Evolutionary conservation across 1,140 invertebrate species (phyloP).

Genomic region (Drosophila biarmipes): DNA sequence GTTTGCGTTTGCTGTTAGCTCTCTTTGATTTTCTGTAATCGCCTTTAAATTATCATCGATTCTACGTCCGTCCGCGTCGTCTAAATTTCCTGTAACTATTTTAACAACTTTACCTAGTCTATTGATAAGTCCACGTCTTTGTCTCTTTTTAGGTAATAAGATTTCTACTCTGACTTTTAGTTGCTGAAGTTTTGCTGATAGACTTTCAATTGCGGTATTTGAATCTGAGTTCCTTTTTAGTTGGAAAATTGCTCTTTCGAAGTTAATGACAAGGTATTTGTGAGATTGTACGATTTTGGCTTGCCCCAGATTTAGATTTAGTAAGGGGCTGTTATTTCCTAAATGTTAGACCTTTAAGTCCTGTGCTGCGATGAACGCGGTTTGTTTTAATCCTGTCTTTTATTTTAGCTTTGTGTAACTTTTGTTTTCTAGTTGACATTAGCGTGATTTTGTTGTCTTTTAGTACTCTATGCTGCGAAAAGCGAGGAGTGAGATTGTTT

Average conservation of each 20-base stretch:
- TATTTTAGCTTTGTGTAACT: conserved; percentile 12
- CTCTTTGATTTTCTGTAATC: background rate
- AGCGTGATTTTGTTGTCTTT: conserved; percentile 1
- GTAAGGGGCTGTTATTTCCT: conserved; percentile 1
- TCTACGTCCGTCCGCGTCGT: background rate
- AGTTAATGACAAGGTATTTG: conserved; percentile 6
- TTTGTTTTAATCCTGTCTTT: conserved; percentile 7
- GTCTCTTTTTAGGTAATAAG: background rate
- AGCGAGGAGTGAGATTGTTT: conserved; percentile 4
- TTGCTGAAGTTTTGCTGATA: background rate
- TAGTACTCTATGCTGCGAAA: conserved; percentile 3
- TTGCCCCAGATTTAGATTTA: conserved; percentile 1
- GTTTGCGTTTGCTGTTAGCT: background rate
- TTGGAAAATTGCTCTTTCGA: conserved; percentile 1
- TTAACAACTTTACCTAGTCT: background rate
- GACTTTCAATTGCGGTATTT: background rate
- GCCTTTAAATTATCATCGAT: background rate
- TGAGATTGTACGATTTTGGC: background rate
- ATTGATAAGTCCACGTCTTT: background rate
- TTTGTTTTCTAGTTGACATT: background rate
- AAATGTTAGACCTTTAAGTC: conserved; percentile 6
- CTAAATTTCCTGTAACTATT: conserved; percentile 3
- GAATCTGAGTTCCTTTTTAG: background rate
- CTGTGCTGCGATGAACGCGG: conserved; percentile 1
- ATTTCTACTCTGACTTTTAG: conserved; percentile 1